Evolutionary conservation across 2,113 vertebrate species (phyloP), one percentile per base, ranked within the genome.

Genomic region (Plecotus auritus): DNA sequence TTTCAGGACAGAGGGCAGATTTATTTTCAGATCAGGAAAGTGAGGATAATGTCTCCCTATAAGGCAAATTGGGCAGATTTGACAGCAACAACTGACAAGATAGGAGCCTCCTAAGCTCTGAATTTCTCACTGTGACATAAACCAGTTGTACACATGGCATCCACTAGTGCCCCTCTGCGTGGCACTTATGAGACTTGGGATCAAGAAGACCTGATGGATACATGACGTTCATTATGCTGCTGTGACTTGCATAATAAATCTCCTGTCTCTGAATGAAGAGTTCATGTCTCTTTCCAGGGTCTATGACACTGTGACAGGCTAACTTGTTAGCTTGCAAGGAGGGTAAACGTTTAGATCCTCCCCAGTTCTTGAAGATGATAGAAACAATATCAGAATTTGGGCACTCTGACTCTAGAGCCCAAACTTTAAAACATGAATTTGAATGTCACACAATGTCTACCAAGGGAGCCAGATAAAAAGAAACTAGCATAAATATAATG

Each of bases 131-230:
- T 73, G 1, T 74, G 35, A 42, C 37, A 37, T 45, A 69, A 51
- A 47, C 9, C 7, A n/a, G 9, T 4, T 69, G 32, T 28, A 1
- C 40, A 37, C 0, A 2, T 0, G 7, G 35, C 3, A 45, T 23
- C 2, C 7, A 18, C 23, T 18, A 28, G 3, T 6, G 7, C 59
- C 49, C 74, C 13, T 66, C 14, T 76, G 42, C 4, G 30, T 14
- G 28, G 2, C 30, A 84, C 2, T 10, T 20, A 1, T 37, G 26
- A 4, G 40, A 20, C n/a, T 51, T 85, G 49, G 0, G 26, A 12
- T 78, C 18, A 59, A 82, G 32, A 67, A 64, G 23, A 81, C 61
- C 4, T 14, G 8, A 67, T 74, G 14, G 42, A 42, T 61, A 61
- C 47, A 74, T 11, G 9, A 73, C 69, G 22, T 72, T 61, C 18